Base-by-base conservation (phyloP, 2,888 invertebrate genomes). In the Cenopis cana region DNA sequence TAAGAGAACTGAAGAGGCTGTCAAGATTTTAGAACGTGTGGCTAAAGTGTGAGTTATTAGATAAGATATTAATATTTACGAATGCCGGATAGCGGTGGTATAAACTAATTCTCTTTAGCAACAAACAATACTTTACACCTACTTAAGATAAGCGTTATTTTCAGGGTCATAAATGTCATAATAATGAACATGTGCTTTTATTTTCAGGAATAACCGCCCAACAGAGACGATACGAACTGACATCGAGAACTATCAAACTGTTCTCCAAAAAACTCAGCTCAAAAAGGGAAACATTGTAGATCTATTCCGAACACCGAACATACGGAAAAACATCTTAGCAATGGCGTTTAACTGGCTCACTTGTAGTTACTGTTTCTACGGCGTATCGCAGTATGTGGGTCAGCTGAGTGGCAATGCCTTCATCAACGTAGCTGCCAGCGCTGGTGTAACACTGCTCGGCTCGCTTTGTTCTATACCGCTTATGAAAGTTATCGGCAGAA, bases 301-400 rank as follows among this genome's bases (percentile, higher is more conserved):
- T 85, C 89, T 97, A 5, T 94, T 97, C 73, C 93, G 95, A n/a
- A 96, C 96, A 2, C 95, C 96, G 0, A 96, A 96, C 79, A 90
- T 97, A 85, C 89, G 97, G 68, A 89, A 94, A 68, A 96, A 97
- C 80, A 96, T 96, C 0, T 81, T 96, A 5, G 95, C 95, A 38
- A 96, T 97, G 89, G 94, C 95, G 60, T 95, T 96, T 78, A 96
- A 96, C 81, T 98, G 97, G 98, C 86, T 97, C 49, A 95, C 96
- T 0, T 96, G 97, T 73, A 97, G 97, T 56, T 95, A 98, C 75
- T 93, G 92, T 76, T 93, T 93, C 86, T 98, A 97, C 82, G 98
- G 98, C 0, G 95, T 98, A 36, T 96, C 97, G 0, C 97, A 98
- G 83, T 97, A 96, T 82, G 95, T 97, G 54, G 96, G 97, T 0